phyloP scores from a whole-genome alignment of 2,888 invertebrate genomes.

The Bembecia ichneumoniformis region DNA sequence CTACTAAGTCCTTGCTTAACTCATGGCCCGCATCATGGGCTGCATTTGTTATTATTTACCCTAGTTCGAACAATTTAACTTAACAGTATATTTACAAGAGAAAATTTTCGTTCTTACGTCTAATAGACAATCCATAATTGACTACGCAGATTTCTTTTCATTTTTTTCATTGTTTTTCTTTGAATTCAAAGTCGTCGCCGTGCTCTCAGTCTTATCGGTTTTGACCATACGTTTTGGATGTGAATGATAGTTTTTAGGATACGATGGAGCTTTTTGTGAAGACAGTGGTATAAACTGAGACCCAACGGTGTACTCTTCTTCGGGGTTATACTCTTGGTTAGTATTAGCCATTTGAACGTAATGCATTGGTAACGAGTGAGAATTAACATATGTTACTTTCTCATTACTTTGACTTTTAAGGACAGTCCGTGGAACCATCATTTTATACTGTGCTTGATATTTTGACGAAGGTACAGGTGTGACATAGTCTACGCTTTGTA shows the following conservation, averaged over 20 bases:
- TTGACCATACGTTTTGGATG: conserved; percentile 54
- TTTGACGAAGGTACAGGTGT: conserved; percentile 53
- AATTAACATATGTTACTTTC: conserved; percentile 56
- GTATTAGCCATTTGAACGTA: conserved; percentile 25
- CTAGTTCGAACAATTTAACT: too few relatives aligned
- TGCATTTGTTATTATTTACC: too few relatives aligned
- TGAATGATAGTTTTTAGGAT: conserved; percentile 52
- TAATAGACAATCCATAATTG: not conserved
- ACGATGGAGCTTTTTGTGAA: conserved; percentile 39
- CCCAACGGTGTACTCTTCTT: conserved; percentile 40
- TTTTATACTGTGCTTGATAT: conserved; percentile 49
- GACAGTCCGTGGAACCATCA: conserved; percentile 61
- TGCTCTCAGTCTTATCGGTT: conserved; percentile 29
- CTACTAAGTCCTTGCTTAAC: too few relatives aligned
- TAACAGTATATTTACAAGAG: not conserved
- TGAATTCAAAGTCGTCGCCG: conserved; percentile 11
- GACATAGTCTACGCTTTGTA: conserved; percentile 57
- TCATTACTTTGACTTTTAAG: conserved; percentile 40
- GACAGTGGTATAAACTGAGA: conserved; percentile 34
- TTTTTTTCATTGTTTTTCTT: conserved; percentile 29
- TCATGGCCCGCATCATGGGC: too few relatives aligned
- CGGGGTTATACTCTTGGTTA: conserved; percentile 31
- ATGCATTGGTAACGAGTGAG: conserved; percentile 40
- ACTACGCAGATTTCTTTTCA: conserved; percentile 23
- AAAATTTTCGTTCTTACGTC: not conserved